A percentile compares a stretch with the other conserved stretches of the same genome.
phyloP scores from a whole-genome alignment of 2,113 vertebrate species.

The Beaufortia kweichowensis region DNA sequence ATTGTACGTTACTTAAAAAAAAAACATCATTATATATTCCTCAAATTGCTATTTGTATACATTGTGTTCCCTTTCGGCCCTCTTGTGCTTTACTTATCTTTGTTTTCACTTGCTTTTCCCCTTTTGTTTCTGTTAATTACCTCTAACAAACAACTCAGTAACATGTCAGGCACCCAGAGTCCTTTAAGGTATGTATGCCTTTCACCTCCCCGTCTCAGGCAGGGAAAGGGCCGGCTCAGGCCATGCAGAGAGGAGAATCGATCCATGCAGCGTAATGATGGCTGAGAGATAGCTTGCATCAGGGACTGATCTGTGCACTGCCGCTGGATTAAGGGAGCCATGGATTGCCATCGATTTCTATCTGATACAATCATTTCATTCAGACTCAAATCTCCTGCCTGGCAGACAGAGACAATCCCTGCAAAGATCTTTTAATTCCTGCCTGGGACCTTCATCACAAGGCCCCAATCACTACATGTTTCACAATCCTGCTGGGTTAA shows the following conservation, averaged over 20 bases:
- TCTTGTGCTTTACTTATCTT: background rate
- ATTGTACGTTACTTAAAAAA: background rate
- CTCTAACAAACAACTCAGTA: constrained; percentile 55
- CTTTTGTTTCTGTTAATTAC: constrained; percentile 62
- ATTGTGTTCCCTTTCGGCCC: background rate
- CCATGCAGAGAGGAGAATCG: constrained; percentile 62
- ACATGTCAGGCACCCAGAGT: constrained; percentile 60
- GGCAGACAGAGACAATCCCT: constrained; percentile 65
- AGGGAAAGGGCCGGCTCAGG: constrained; percentile 59
- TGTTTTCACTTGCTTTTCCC: background rate
- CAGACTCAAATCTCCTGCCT: constrained; percentile 74
- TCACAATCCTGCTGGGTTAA: constrained; percentile 69
- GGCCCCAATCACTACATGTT: constrained; percentile 57
- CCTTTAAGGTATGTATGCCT: constrained; percentile 59
- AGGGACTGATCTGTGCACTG: constrained; percentile 71
- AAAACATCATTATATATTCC: constrained; percentile 37
- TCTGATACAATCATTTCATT: constrained; percentile 83
- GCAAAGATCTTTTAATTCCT: constrained; percentile 72
- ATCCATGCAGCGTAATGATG: constrained; percentile 72
- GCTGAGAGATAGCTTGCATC: constrained; percentile 75
- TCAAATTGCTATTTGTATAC: constrained; percentile 46
- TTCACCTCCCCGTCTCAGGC: constrained; percentile 49
- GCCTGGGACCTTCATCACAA: constrained; percentile 52
- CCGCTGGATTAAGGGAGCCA: constrained; percentile 75
- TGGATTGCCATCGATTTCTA: constrained; percentile 81